A percentile compares a stretch with the other conserved stretches of the same genome.
phyloP scores from a whole-genome alignment of 2,888 invertebrate species.

The Calameuta idolon region DNA sequence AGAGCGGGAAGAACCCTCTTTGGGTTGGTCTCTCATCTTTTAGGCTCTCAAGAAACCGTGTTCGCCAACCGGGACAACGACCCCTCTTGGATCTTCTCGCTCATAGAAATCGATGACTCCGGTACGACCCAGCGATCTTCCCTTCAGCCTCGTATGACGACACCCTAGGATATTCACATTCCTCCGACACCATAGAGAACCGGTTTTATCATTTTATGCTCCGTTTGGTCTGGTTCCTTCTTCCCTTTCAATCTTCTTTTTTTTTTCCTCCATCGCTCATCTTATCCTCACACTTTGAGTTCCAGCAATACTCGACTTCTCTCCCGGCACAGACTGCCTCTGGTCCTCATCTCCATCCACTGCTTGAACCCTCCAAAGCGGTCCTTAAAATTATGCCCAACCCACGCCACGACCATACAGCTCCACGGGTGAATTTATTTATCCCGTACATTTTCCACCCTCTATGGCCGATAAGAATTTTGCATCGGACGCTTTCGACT shows the following conservation, averaged over 20 bases:
- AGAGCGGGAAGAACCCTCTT: neutral
- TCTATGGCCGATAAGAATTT: neutral
- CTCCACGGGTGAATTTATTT: neutral
- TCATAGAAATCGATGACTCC: constrained; percentile 16
- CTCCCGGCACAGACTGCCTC: neutral
- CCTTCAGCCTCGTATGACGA: constrained; percentile 20
- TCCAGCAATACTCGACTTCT: neutral
- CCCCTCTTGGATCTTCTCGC: neutral
- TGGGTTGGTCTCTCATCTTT: neutral
- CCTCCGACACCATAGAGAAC: constrained; percentile 35
- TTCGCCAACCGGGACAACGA: too few species aligned
- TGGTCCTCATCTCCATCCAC: neutral
- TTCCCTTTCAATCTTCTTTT: constrained; percentile 37
- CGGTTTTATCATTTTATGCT: constrained; percentile 58
- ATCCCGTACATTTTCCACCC: neutral
- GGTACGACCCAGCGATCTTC: too few species aligned
- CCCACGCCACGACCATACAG: neutral
- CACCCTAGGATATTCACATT: constrained; percentile 25
- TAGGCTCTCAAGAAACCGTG: neutral
- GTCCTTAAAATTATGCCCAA: neutral
- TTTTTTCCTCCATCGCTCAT: neutral
- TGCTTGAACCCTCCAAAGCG: neutral
- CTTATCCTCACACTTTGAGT: neutral
- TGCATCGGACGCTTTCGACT: neutral
- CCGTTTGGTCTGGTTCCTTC: constrained; percentile 52